Base-by-base conservation (phyloP, 2,888 invertebrate species). In the Smittia aterrima region DNA sequence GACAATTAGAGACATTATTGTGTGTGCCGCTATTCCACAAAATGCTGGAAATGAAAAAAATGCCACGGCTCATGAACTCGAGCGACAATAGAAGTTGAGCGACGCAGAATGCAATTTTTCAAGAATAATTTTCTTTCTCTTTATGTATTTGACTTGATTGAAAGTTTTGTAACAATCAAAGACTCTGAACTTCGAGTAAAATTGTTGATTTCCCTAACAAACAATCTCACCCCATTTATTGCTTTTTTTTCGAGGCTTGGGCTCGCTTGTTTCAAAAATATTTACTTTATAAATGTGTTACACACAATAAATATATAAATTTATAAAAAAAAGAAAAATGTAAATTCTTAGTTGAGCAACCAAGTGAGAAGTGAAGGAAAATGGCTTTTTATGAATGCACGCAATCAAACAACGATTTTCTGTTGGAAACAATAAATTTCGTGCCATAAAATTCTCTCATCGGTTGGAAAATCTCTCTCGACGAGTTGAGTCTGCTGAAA, bases 1-100 rank as follows among this genome's bases (percentile, higher is more conserved):
- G 74, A 74, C 74, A 74, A 74, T 74, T 74, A 74, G 62, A 72
- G 58, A 66, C 74, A 66, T 73, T 24, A 27, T 73, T 71, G 38
- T 58, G n/a, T 53, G 22, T n/a, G 18, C 9, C 32, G 64, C 32
- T 25, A 66, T 22, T 62, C n/a, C 22, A 58, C 58, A 58, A 58
- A 58, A 18, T 22, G 24, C 66, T 66, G 32, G 32, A 38, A 67
- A 16, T 9, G 2, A 25, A 24, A 27, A 25, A 66, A 66, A 66
- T 24, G 64, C 64, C 25, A 47, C 64, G 74, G 66, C 66, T 66
- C 64, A 74, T 64, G 66, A 66, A 66, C 40, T 66, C 20, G 18
- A 64, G 64, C 64, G 64, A 64, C 64, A 64, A 64, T 64, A 27
- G 64, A 64, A 64, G 13, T n/a, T 18, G 22, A 58, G 24, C 4